Base-by-base conservation (phyloP, 2,888 invertebrate species). In the Stratiomys singularior region DNA sequence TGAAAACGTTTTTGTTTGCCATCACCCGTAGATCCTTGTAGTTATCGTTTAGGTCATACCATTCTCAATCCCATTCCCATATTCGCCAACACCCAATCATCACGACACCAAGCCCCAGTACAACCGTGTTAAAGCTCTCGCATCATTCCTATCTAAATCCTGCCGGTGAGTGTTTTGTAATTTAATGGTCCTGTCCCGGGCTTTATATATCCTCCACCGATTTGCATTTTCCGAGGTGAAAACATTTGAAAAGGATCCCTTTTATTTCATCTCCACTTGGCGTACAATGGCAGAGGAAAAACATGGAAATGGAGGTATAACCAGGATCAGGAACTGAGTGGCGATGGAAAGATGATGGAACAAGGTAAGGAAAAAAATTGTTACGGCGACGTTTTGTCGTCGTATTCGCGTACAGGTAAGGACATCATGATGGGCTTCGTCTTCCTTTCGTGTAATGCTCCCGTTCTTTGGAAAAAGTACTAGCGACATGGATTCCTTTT, bases 191-290 rank as follows among this genome's bases (percentile, higher is more conserved):
- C 74, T 74, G 44, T 60, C 60, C 44, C 44, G 15, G 37, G 60
- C 37, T 30, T 47, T 69, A 69, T 69, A 60, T 60, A 58, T 58
- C 60, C 60, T 58, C 21, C 37, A 21, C 23, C 74, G 74, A 74
- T 74, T 74, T 74, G 74, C 74, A 74, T 74, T 74, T 74, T 74
- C 58, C 74, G 74, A 74, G 74, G 74, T 74, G 74, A 74, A 74
- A 74, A 74, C 74, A 74, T 74, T 74, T 74, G 21, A 69, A 69
- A 27, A 37, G 60, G 23, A 74, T 74, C 60, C 52, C 44, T 74
- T 74, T 74, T 74, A 60, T 60, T 44, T 74, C 18, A 15, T 52
- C 27, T 74, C 58, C 58, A 25, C 74, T 44, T 72, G 27, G 30
- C 37, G n/a, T 44, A 5, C 28, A 18, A 37, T 37, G 58, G n/a